phyloP scores from a whole-genome alignment of 2,797 vertebrate genomes.

The Molossus molossus region DNA sequence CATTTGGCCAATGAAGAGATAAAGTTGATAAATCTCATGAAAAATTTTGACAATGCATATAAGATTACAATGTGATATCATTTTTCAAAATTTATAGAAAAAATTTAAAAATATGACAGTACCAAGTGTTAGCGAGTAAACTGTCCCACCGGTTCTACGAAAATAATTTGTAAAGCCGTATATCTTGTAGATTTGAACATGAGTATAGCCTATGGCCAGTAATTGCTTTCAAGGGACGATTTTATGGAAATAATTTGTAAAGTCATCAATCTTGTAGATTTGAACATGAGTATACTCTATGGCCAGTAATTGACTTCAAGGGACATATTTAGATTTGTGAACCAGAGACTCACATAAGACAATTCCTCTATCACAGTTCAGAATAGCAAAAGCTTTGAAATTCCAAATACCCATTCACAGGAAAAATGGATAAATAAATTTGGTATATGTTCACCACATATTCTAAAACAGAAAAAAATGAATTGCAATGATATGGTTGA shows the following conservation, averaged over 20 bases:
- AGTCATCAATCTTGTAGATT: neutral
- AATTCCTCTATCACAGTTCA: neutral
- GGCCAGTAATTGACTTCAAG: neutral
- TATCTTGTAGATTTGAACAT: neutral
- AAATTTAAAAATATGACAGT: neutral
- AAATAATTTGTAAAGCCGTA: neutral
- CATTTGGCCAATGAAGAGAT: neutral
- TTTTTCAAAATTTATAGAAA: slow-evolving; percentile 20
- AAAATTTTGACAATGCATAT: neutral
- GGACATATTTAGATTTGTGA: neutral
- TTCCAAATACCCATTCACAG: neutral
- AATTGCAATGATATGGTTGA: neutral
- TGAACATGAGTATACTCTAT: neutral
- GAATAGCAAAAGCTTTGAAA: neutral
- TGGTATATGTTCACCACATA: neutral
- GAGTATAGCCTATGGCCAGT: no score
- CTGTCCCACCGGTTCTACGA: neutral
- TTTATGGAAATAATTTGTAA: slow-evolving; percentile 10
- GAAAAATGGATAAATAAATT: neutral
- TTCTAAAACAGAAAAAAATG: neutral
- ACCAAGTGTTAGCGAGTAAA: neutral
- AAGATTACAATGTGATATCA: neutral
- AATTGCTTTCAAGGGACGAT: neutral
- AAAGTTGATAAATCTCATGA: neutral
- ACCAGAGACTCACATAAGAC: neutral